Percentiles rank a stretch among this genome's conserved stretches.
phyloP scores from a whole-genome alignment of 2,113 vertebrate species.

The Prionailurus bengalensis region DNA sequence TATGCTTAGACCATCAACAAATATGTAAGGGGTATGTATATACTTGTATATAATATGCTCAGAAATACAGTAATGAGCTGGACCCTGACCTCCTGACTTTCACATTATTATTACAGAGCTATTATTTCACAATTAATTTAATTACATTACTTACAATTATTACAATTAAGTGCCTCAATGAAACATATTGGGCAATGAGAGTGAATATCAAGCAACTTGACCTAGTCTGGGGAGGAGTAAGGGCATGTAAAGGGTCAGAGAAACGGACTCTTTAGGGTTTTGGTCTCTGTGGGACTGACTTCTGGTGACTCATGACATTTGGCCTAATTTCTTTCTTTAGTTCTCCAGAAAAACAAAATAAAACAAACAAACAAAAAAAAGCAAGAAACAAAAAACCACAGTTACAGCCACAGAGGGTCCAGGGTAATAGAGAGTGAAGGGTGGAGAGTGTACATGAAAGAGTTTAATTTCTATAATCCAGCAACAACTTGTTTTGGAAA shows the following conservation, averaged over 20 bases:
- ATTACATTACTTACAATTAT: background rate
- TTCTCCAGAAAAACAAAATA: background rate
- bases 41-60: too few relatives aligned
- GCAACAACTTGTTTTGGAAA: background rate
- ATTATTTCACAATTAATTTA: background rate
- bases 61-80: background rate
- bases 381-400: background rate
- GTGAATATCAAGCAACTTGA: background rate
- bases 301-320: background rate
- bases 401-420: background rate
- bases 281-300: background rate
- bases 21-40: background rate
- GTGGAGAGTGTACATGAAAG: background rate
- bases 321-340: background rate
- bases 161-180: background rate
- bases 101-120: background rate
- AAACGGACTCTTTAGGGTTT: background rate
- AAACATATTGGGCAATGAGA: background rate
- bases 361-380: background rate
- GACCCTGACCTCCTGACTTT: background rate
- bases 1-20: background rate
- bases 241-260: background rate
- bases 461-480: background rate
- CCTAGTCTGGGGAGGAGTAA: background rate
- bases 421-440: background rate